Evolutionary conservation across 2,888 invertebrate species (phyloP).

Genomic region (Drosophila neonasuta): DNA sequence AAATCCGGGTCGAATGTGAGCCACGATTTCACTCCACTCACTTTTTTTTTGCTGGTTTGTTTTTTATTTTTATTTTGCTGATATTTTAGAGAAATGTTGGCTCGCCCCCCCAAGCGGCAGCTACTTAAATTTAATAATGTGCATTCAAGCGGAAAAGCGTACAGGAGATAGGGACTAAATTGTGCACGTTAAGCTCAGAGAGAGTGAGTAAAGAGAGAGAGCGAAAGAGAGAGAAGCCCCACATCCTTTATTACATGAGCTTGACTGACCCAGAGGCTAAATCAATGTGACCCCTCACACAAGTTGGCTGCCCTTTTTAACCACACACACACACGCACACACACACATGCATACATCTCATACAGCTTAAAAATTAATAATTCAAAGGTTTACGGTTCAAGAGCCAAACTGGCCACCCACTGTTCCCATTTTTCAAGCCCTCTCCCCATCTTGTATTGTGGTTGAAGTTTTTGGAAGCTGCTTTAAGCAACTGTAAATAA

Average conservation of each 20-base stretch:
- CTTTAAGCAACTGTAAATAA: slow-evolving; percentile 39
- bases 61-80: slow-evolving; percentile 8
- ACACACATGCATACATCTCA: slow-evolving; percentile 3
- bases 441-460: neutral
- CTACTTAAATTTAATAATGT: slow-evolving; percentile 72
- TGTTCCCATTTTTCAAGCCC: neutral
- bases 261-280: slow-evolving; percentile 69
- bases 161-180: slow-evolving; percentile 51
- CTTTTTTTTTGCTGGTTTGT: slow-evolving; percentile 13
- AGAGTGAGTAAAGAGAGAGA: slow-evolving; percentile 1
- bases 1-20: slow-evolving; percentile 36
- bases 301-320: slow-evolving; percentile 52
- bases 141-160: slow-evolving; percentile 54
- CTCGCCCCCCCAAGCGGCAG: slow-evolving; percentile 36
- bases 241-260: slow-evolving; percentile 56
- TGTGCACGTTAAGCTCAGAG: slow-evolving; percentile 43
- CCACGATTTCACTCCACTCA: slow-evolving; percentile 21
- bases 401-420: slow-evolving; percentile 40
- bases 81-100: slow-evolving; percentile 34
- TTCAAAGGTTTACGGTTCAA: slow-evolving; percentile 70
- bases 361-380: slow-evolving; percentile 75
- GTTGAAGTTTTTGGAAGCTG: slow-evolving; percentile 10
- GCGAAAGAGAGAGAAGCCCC: slow-evolving; percentile 24
- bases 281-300: slow-evolving; percentile 63
- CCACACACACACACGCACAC: slow-evolving; percentile 27